These are phyloP conservation scores for Tachyglossus aculeatus DNA, from an alignment of 2,797 vertebrate genomes.

Conservation along the genomic window DNA sequence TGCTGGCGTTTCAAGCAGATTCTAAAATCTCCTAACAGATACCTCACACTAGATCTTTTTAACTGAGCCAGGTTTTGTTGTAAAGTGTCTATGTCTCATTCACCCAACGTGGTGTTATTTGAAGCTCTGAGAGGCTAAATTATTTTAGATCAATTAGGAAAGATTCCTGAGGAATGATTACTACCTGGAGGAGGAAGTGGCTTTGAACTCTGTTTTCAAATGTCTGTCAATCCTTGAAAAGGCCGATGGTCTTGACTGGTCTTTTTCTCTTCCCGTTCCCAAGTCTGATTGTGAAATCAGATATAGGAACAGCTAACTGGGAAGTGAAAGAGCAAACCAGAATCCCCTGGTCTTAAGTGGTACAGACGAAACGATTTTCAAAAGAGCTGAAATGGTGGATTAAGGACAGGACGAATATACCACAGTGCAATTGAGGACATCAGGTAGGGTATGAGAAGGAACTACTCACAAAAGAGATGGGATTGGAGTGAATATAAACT, in stretches of 20 bases:
- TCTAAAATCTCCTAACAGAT: conserved; percentile 25
- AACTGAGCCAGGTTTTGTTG: not conserved
- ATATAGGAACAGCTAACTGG: not conserved
- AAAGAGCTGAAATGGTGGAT: not conserved
- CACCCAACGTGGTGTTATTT: not conserved
- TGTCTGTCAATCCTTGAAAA: not conserved
- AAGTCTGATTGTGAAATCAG: conserved; percentile 9
- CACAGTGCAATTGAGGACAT: not conserved
- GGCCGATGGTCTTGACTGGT: not conserved
- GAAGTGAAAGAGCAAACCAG: not conserved
- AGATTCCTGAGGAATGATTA: not conserved
- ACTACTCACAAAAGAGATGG: not conserved
- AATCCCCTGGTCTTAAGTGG: not conserved
- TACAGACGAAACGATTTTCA: not conserved
- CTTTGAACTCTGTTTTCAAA: not conserved
- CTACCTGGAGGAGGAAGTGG: not conserved
- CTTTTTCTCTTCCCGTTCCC: conserved; percentile 4
- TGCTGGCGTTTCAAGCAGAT: conserved; percentile 47
- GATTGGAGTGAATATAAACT: not conserved
- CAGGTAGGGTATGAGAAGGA: not conserved
- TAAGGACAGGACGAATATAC: not conserved
- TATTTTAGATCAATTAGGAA: not conserved
- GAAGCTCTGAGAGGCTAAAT: not conserved
- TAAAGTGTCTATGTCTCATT: not conserved
- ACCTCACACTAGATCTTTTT: conserved; percentile 2